These are phyloP conservation scores for Halesus radiatus DNA, from an alignment of 1,140 invertebrate genomes.

Conservation along the genomic window DNA sequence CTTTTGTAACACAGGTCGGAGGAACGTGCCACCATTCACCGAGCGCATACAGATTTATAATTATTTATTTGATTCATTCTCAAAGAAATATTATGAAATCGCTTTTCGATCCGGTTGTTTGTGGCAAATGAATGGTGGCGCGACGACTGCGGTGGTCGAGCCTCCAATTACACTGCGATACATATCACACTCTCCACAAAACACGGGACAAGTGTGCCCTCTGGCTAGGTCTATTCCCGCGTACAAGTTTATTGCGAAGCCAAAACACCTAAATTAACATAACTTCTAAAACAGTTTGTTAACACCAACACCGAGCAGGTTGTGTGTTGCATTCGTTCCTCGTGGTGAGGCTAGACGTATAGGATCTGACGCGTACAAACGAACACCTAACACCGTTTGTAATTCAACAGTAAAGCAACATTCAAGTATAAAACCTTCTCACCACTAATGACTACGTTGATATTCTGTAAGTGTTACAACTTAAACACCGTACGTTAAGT, in stretches of 20 bases:
- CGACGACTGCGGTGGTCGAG: no score
- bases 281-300: no score
- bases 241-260: no score
- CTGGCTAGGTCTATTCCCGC: no score
- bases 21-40: background rate
- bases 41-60: conserved; percentile 13
- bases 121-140: no score
- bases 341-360: background rate
- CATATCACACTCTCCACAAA: no score
- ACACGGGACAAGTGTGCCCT: no score
- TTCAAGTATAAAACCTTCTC: conserved; percentile 24
- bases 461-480: conserved; percentile 11
- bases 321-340: background rate
- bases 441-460: conserved; percentile 20
- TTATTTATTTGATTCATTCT: conserved; percentile 29
- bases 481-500: no score
- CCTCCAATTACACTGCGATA: no score
- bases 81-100: conserved; percentile 36
- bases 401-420: conserved; percentile 15
- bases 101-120: background rate
- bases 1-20: conserved; percentile 19
- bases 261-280: no score
- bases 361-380: conserved; percentile 1
- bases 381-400: conserved; percentile 30
- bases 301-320: no score